These are phyloP conservation scores for Alloplasta piceator DNA, from an alignment of 2,888 invertebrate species.

Conservation along the genomic window DNA sequence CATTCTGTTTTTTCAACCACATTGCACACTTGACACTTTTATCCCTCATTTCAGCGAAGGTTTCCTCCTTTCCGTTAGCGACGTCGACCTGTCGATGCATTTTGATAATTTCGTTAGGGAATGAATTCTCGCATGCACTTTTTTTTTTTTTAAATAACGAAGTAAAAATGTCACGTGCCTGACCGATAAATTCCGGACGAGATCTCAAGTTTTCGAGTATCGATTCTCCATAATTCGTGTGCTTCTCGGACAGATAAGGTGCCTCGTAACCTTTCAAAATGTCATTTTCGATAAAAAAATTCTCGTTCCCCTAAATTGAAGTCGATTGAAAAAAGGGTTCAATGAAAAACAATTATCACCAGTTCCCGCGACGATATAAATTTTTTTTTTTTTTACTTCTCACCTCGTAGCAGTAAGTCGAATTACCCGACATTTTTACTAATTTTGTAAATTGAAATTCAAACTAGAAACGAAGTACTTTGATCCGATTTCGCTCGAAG, in stretches of 20 bases:
- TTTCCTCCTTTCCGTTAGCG: slow-evolving; percentile 61
- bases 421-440: slow-evolving; percentile 44
- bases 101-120: not conserved
- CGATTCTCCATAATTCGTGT: slow-evolving; percentile 65
- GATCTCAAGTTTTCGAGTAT: slow-evolving; percentile 65
- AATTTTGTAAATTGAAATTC: not conserved
- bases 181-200: slow-evolving; percentile 64
- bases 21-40: slow-evolving; percentile 66
- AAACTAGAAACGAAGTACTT: not conserved
- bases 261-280: slow-evolving; percentile 51
- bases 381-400: not conserved
- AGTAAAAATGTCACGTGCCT: slow-evolving; percentile 62
- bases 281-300: slow-evolving; percentile 60
- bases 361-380: not conserved
- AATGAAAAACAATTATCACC: not conserved
- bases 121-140: not conserved
- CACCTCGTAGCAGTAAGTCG: slow-evolving; percentile 53
- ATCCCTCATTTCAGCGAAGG: slow-evolving; percentile 57
- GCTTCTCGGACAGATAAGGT: slow-evolving; percentile 25
- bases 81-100: slow-evolving; percentile 55
- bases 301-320: slow-evolving; percentile 32
- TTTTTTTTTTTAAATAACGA: not conserved
- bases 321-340: not conserved
- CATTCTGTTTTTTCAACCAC: slow-evolving; percentile 65
- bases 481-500: too few species aligned